Evolutionary conservation across 1,140 invertebrate species (phyloP).

Genomic region (Drosophila nasuta): DNA sequence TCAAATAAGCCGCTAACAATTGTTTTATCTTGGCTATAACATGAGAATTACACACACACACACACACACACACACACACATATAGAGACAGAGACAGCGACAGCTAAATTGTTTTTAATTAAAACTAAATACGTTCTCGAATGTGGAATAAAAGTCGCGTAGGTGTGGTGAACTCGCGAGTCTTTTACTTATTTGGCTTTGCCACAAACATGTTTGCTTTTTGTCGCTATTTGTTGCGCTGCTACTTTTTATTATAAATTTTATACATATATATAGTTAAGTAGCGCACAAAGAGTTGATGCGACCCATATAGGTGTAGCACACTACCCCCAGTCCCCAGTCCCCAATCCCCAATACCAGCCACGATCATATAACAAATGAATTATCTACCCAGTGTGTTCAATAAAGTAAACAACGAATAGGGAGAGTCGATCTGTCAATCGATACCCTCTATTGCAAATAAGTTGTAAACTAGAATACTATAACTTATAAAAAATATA

Average conservation of each 20-base stretch:
- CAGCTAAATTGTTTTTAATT: slow-evolving; percentile 73
- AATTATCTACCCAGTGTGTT: background rate
- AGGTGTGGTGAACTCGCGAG: slow-evolving; percentile 66
- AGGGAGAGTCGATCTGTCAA: background rate
- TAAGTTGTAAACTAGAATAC: too few species aligned
- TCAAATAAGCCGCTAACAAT: slow-evolving; percentile 58
- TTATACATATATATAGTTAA: slow-evolving; percentile 35
- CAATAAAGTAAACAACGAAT: background rate
- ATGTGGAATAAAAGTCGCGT: slow-evolving; percentile 51
- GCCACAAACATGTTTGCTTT: slow-evolving; percentile 61
- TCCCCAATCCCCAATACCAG: background rate
- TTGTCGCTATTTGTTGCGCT: slow-evolving; percentile 14
- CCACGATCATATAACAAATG: slow-evolving; percentile 6
- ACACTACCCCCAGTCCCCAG: background rate
- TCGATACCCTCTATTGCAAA: background rate
- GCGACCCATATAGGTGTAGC: slow-evolving; percentile 31
- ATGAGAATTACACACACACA: slow-evolving; percentile 16
- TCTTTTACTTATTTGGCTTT: slow-evolving; percentile 65
- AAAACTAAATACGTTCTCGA: slow-evolving; percentile 57
- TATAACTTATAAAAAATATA: too few species aligned
- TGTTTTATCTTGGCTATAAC: slow-evolving; percentile 7
- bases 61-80: background rate
- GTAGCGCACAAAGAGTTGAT: slow-evolving; percentile 43
- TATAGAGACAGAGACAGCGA: background rate
- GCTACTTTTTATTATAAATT: slow-evolving; percentile 32